phyloP scores from a whole-genome alignment of 2,113 vertebrate species.

The Myodes glareolus region DNA sequence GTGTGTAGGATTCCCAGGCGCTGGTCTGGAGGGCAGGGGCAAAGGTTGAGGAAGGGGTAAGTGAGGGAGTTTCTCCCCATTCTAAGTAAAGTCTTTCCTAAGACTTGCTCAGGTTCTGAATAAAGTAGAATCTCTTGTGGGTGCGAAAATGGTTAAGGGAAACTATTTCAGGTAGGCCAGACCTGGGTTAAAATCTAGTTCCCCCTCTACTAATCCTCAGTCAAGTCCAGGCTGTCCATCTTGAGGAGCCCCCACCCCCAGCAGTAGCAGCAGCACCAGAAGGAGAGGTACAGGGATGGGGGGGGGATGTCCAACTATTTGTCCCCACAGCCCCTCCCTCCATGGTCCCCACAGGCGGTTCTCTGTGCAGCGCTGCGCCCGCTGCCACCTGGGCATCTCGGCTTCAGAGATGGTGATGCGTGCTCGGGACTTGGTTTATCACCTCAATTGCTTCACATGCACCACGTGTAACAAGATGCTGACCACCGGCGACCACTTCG shows the following conservation, averaged over 20 bases:
- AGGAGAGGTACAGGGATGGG: constrained; percentile 22
- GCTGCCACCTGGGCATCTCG: constrained; percentile 99
- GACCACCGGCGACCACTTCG: constrained; percentile 99
- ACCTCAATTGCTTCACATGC: constrained; percentile 99
- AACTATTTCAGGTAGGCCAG: background rate
- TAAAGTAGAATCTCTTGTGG: constrained; percentile 30
- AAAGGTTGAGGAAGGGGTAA: constrained; percentile 31
- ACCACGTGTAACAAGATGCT: constrained; percentile 99
- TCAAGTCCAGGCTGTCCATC: background rate
- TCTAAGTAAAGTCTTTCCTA: background rate
- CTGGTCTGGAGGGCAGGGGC: constrained; percentile 4
- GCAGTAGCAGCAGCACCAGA: constrained; percentile 4
- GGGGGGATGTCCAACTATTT: constrained; percentile 51
- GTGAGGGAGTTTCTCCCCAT: background rate
- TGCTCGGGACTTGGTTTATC: constrained; percentile 97
- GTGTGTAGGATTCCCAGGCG: constrained; percentile 15
- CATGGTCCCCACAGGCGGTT: constrained; percentile 93
- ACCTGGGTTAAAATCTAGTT: constrained; percentile 19
- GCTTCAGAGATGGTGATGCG: constrained; percentile 99
- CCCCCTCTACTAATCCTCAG: background rate
- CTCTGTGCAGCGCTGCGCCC: constrained; percentile 98
- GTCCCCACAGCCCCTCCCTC: constrained; percentile 79
- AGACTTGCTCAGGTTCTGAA: background rate
- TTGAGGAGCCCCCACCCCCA: background rate
- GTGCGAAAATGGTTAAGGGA: background rate